Evolutionary conservation across 2,888 invertebrate genomes (phyloP).

Genomic region (Lasius platythorax): DNA sequence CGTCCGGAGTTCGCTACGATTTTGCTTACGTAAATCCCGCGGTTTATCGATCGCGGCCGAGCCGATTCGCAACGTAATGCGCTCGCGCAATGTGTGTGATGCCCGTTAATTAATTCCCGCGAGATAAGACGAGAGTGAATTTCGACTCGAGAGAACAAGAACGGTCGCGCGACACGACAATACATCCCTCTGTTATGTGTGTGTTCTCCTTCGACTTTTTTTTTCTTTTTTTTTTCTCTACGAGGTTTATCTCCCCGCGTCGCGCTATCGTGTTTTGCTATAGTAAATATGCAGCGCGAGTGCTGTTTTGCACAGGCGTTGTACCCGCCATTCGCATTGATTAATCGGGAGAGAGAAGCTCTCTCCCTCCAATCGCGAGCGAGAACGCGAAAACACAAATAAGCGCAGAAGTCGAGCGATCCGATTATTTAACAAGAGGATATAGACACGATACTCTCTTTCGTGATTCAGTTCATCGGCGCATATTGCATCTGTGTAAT

Average conservation of each 20-base stretch:
- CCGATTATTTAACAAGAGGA: slow-evolving; percentile 58
- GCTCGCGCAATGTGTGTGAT: neutral
- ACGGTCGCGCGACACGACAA: neutral
- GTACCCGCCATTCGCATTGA: slow-evolving; percentile 43
- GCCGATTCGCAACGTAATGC: neutral
- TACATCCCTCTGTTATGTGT: neutral
- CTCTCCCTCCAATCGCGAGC: slow-evolving; percentile 11
- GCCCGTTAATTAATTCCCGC: slow-evolving; percentile 21
- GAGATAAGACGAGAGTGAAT: neutral
- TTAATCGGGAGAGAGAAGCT: slow-evolving; percentile 27
- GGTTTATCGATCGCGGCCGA: slow-evolving; percentile 17
- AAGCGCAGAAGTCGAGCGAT: slow-evolving; percentile 17
- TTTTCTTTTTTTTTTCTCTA: neutral
- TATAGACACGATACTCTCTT: slow-evolving; percentile 48
- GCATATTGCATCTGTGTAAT: neutral
- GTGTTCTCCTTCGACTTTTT: neutral
- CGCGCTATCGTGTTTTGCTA: slow-evolving; percentile 73
- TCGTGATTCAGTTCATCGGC: slow-evolving; percentile 62
- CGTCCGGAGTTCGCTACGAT: neutral
- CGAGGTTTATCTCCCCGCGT: slow-evolving; percentile 27
- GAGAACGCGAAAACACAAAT: slow-evolving; percentile 49
- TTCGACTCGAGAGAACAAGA: neutral
- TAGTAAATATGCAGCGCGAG: slow-evolving; percentile 56
- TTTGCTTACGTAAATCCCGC: slow-evolving; percentile 16
- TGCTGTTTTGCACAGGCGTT: slow-evolving; percentile 61